Base-by-base conservation (phyloP, 2,113 vertebrate genomes). In the Hemibagrus wyckioides region DNA sequence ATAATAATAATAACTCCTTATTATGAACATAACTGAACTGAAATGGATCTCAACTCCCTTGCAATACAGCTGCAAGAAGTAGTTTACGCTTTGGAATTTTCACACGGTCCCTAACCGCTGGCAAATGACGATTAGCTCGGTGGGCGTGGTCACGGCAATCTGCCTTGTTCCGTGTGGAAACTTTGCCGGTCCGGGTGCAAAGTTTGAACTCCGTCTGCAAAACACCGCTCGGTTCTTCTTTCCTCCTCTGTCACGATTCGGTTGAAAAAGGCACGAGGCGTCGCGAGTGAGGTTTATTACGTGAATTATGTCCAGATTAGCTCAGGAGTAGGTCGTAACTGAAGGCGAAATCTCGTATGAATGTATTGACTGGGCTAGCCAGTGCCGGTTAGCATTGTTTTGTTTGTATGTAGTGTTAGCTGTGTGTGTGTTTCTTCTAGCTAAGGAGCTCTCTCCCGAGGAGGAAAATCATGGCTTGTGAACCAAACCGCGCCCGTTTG, bases 161-260 rank as follows among this genome's bases (percentile, higher is more conserved):
- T 80, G 54, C 63, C 92, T 90, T 92, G 97, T 95, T 97, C 95
- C 96, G 97, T 97, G 97, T 97, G 97, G 96, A 99, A 97, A 98
- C 95, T 96, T 95, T 94, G 93, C 96, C 96, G 97, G 97, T 96
- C 96, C 97, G 97, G 97, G 97, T 99, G 97, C 97, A 99, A 98
- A 99, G 96, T 98, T 98, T 97, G 95, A 97, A 94, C 33, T 95
- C 94, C 96, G 97, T 96, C 95, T 96, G 97, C 97, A 97, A 97
- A 97, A 88, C 90, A 36, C 28, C 0, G 63, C 30, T 36, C 25
- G 59, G 14, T 25, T 17, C 41, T 21, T 52, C 33, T 50, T 23
- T 52, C 3, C 33, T 4, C 6, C 6, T 80, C 41, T 36, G 63
- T 84, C 63, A 84, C 48, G 82, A 69, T 69, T 54, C 44, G 4